Evolutionary conservation across 2,113 vertebrate genomes (phyloP).

Genomic region (Haemorhous mexicanus): DNA sequence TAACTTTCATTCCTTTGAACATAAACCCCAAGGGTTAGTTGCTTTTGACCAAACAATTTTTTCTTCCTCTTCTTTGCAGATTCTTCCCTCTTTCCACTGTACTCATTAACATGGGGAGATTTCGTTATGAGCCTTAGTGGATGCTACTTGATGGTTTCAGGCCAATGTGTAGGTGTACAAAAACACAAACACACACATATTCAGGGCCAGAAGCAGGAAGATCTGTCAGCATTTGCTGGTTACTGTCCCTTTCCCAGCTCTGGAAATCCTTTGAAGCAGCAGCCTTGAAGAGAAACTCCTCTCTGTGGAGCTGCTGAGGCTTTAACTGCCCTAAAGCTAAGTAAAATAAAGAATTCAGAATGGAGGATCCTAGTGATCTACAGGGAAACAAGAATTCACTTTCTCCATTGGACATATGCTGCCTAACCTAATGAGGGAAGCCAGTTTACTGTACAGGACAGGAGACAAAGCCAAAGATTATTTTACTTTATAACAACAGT

Average conservation of each 20-base stretch:
- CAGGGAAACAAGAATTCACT: conserved; percentile 22
- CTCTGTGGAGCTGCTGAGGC: conserved; percentile 45
- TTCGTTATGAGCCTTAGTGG: conserved; percentile 26
- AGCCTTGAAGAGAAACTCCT: conserved; percentile 60
- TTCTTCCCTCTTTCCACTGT: conserved; percentile 5
- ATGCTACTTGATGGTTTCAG: conserved; percentile 53
- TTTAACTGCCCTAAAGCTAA: conserved; percentile 56
- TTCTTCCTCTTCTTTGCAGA: not conserved
- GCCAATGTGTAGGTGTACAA: conserved; percentile 42
- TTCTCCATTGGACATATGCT: conserved; percentile 8
- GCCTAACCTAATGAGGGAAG: conserved; percentile 14
- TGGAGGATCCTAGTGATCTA: conserved; percentile 32
- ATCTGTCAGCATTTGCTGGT: conserved; percentile 53
- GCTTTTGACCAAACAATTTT: conserved; percentile 45
- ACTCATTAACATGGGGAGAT: conserved; percentile 42
- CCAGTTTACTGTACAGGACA: not conserved
- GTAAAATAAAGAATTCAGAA: conserved; percentile 53
- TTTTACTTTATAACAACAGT: conserved; percentile 7
- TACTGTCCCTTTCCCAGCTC: conserved; percentile 50
- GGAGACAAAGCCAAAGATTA: not conserved
- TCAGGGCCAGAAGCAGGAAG: conserved; percentile 53
- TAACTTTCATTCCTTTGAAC: conserved; percentile 52
- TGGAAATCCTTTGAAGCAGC: conserved; percentile 64
- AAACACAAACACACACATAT: conserved; percentile 32
- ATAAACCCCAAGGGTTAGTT: conserved; percentile 20